Base-by-base conservation (phyloP, 2,888 invertebrate species). In the Cacoxenus indagator region DNA sequence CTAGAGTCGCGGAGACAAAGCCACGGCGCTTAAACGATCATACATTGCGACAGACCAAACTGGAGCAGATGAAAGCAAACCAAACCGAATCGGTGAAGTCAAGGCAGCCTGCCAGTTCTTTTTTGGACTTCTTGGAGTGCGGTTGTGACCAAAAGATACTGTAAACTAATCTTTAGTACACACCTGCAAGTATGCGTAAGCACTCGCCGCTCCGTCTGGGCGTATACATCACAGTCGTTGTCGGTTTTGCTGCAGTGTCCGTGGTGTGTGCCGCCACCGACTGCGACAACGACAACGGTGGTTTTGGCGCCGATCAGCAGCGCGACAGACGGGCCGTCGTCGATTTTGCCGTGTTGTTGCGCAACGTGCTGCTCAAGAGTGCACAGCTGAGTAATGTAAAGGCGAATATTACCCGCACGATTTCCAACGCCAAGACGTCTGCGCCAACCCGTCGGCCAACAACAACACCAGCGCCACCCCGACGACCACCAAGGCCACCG, bases 301-400 rank as follows among this genome's bases (percentile, higher is more conserved):
- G n/a, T n/a, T n/a, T n/a, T n/a, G n/a, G n/a, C n/a, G 62, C 8
- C 27, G 43, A 64, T 54, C 46, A n/a, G 14, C 22, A 64, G 31
- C 81, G 84, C 4, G 72, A 68, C 5, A 84, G 76, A 9, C 82
- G 86, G n/a, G 80, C 73, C 64, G 68, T 81, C 1, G 74, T 85
- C 27, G 86, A 86, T 31, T 74, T 80, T 57, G 84, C 85, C 1
- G 29, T 74, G 24, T 59, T 86, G 46, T 68, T 85, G 54, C 82
- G 84, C 8, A 85, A 81, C 72, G 55, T 85, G 24, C 71, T 85
- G 65, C 74, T 81, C 27, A 84, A 85, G 66, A 86, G 86, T 67
- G 85, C 81, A 1, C 73, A 81, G 6, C 54, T 82, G 11, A 84
- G 84, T 62, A 78, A 71, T 65, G 72, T 72, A 19, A 85, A 85